A percentile compares a stretch with the other conserved stretches of the same genome.
phyloP scores from a whole-genome alignment of 1,140 invertebrate species.

The Acromyrmex echinatior region DNA sequence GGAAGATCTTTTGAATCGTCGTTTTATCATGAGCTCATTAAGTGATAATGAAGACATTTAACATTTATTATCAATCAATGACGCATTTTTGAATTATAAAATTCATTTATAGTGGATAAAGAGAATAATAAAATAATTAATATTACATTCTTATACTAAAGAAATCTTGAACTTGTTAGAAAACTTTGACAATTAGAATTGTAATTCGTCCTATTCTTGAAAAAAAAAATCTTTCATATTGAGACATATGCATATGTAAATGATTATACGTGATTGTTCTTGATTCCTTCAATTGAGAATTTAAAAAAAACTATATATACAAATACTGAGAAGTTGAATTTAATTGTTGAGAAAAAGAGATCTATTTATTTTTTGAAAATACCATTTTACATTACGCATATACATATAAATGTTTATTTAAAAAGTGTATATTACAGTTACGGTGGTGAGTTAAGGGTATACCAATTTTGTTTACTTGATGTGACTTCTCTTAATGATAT shows the following conservation, averaged over 20 bases:
- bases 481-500: not conserved
- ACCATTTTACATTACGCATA: constrained; percentile 61
- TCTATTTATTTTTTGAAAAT: constrained; percentile 74
- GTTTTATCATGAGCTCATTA: constrained; percentile 79
- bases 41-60: constrained; percentile 83
- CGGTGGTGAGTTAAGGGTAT: constrained; percentile 30
- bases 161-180: constrained; percentile 43
- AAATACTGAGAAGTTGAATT: constrained; percentile 65
- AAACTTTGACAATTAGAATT: constrained; percentile 39
- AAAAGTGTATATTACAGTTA: constrained; percentile 66
- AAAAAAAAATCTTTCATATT: constrained; percentile 33
- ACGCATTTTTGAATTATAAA: constrained; percentile 23
- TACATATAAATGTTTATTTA: constrained; percentile 54
- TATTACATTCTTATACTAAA: constrained; percentile 25
- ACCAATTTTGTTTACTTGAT: constrained; percentile 36
- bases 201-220: constrained; percentile 37
- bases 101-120: constrained; percentile 13
- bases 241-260: not conserved
- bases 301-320: constrained; percentile 40
- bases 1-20: constrained; percentile 79
- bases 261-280: constrained; percentile 37
- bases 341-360: constrained; percentile 71
- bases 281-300: constrained; percentile 43
- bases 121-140: not conserved
- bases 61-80: constrained; percentile 58